Percentiles rank a stretch among this genome's conserved stretches.
phyloP scores from a whole-genome alignment of 2,113 vertebrate species.

The Martes martes region DNA sequence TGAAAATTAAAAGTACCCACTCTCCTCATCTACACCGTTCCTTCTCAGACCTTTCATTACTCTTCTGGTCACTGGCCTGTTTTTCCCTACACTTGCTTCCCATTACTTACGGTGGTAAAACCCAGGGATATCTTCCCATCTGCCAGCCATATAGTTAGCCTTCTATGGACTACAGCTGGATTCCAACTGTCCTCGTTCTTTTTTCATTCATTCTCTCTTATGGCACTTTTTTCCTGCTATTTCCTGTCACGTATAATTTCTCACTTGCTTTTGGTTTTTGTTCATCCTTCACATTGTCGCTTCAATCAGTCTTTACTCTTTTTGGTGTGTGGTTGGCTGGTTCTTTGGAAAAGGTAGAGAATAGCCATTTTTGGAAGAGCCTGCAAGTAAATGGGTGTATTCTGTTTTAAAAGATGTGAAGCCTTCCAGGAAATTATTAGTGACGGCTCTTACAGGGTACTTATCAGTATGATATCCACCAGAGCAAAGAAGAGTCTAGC shows the following conservation, averaged over 20 bases:
- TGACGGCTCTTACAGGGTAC: neutral
- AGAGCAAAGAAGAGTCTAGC: neutral
- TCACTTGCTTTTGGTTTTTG: constrained; percentile 18
- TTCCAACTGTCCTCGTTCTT: neutral
- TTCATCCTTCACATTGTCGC: neutral
- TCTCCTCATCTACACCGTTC: neutral
- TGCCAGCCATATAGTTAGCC: neutral
- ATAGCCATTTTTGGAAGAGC: neutral
- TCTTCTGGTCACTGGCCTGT: neutral
- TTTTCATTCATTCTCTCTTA: neutral
- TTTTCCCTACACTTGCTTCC: neutral
- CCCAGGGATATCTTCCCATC: neutral
- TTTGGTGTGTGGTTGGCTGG: neutral
- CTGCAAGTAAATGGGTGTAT: constrained; percentile 14
- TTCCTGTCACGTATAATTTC: constrained; percentile 3
- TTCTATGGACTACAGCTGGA: neutral
- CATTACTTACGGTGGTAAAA: neutral
- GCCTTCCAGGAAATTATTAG: neutral
- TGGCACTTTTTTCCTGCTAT: neutral
- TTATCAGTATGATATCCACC: neutral
- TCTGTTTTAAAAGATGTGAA: neutral
- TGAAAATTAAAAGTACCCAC: neutral
- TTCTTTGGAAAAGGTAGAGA: constrained; percentile 7
- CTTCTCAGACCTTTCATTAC: neutral
- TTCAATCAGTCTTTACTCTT: neutral